Evolutionary conservation across 2,888 invertebrate genomes (phyloP), one percentile per base, ranked within the genome.

Genomic region (Perithous albicinctus): DNA sequence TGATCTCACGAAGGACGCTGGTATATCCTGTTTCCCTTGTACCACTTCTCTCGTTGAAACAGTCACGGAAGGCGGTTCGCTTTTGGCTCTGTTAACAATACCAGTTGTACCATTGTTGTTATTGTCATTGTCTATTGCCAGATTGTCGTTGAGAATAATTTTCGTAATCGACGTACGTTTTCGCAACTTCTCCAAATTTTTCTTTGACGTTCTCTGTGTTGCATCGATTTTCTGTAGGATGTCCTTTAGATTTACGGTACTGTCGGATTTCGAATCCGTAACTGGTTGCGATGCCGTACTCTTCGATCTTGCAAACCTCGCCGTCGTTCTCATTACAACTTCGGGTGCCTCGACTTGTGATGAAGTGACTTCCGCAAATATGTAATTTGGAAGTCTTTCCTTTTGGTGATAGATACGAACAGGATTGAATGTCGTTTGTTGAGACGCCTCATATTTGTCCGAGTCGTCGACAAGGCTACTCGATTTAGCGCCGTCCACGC

Each of bases 161-260:
- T 92, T 92, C 7, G 92, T 87, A 5, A 91, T 91, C 10, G 89
- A 89, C 7, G 91, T 91, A 10, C 91, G 87, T 46, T 91, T 92
- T 0, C 91, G 79, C 15, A 92, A 80, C 64, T 92, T 92, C 75
- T 92, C 92, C 64, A 91, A 59, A 69, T 91, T 92, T 48, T 92
- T 91, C 35, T 87, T 90, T 5, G 91, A 88, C 0, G 86, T 87
- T n/a, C 79, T 87, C 38, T 90, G 88, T 32, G 87, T 87, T 2
- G 77, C 84, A 69, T 91, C 91, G 0, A 86, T 85, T 48, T 89
- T 91, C 32, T 89, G 89, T 2, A 92, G 82, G 20, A 92, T 92
- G 41, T 92, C 92, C 23, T 90, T 91, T 0, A 92, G 84, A 66
- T 91, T 92, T 0, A 92, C 92, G 6, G 87, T 78, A 63, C 86